Conservation (phyloP, 2,797 vertebrate species). For the Ctenopoma multispine region DNA sequence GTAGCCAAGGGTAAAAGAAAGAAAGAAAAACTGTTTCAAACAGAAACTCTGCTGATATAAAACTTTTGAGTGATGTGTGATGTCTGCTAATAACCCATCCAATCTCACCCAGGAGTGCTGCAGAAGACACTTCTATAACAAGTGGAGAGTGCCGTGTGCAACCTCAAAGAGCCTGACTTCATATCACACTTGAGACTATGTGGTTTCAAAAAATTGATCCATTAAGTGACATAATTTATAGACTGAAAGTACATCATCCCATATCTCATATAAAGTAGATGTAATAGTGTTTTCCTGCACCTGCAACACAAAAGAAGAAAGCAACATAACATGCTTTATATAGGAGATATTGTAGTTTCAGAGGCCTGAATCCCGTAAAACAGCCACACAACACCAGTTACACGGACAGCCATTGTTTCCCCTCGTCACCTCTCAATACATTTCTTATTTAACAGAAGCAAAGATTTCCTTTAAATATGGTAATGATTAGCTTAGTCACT, state of each 20-base stretch:
- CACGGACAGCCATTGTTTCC: conserved; percentile 1
- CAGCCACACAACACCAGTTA: conserved; percentile 24
- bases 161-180: not conserved
- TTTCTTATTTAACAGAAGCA: conserved; percentile 10
- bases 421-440: not conserved
- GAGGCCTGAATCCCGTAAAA: conserved; percentile 12
- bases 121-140: conserved; percentile 19
- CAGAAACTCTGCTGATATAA: not conserved
- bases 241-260: not conserved
- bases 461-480: conserved; percentile 17
- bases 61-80: conserved; percentile 13
- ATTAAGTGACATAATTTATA: not conserved
- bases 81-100: conserved; percentile 9
- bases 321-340: not conserved
- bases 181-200: not conserved
- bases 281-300: not conserved
- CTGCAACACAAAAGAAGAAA: not conserved
- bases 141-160: not conserved
- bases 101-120: conserved; percentile 21
- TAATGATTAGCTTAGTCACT: conserved; percentile 35
- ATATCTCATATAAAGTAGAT: not conserved
- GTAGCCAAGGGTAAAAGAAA: not conserved
- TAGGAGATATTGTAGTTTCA: not conserved
- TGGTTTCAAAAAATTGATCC: not conserved
- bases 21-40: not conserved